phyloP scores from a whole-genome alignment of 2,888 invertebrate species.

The Drosophila diplacantha region DNA sequence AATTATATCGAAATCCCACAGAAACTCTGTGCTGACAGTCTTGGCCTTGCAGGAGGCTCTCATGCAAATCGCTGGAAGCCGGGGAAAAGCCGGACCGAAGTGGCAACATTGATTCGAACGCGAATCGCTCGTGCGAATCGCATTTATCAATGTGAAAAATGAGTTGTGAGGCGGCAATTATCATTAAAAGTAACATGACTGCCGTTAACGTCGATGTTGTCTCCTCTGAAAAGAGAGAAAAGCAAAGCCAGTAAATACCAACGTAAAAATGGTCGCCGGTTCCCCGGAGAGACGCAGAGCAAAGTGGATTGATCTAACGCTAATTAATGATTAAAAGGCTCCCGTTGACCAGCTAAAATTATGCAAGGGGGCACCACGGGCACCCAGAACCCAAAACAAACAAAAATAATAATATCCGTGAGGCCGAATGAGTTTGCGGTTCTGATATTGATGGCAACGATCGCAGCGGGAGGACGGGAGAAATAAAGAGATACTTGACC shows the following conservation, averaged over 20 bases:
- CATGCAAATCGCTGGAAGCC: slow-evolving; percentile 13
- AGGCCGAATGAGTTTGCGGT: slow-evolving; percentile 64
- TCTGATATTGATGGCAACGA: slow-evolving; percentile 25
- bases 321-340: slow-evolving; percentile 63
- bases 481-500: slow-evolving; percentile 4
- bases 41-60: slow-evolving; percentile 3
- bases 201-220: slow-evolving; percentile 32
- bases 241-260: background rate
- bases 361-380: slow-evolving; percentile 48
- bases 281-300: slow-evolving; percentile 15
- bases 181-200: slow-evolving; percentile 73
- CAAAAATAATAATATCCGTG: slow-evolving; percentile 25
- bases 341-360: slow-evolving; percentile 48
- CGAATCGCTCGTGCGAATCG: slow-evolving; percentile 41
- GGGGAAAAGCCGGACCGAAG: background rate
- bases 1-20: background rate
- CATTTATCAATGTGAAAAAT: slow-evolving; percentile 73
- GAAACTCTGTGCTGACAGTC: slow-evolving; percentile 24
- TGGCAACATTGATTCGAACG: slow-evolving; percentile 28
- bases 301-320: slow-evolving; percentile 49
- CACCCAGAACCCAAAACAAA: slow-evolving; percentile 18
- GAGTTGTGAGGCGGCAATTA: slow-evolving; percentile 72
- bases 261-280: background rate
- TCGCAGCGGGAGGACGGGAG: slow-evolving; percentile 52
- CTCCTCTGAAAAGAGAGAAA: background rate